Evolutionary conservation across 2,797 vertebrate genomes (phyloP).

Genomic region (Vespertilio murinus): DNA sequence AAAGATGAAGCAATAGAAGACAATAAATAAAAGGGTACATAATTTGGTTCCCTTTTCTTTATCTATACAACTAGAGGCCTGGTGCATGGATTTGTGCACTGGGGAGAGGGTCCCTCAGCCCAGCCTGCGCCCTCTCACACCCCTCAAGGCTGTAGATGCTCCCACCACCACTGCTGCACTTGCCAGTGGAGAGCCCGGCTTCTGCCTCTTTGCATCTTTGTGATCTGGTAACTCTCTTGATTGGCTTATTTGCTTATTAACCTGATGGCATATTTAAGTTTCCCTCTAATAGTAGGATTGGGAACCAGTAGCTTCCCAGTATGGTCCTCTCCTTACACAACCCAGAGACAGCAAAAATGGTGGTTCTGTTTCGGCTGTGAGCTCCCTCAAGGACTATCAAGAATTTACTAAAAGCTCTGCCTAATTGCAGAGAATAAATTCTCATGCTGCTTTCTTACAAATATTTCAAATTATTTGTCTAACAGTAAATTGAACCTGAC

Average conservation of each 20-base stretch:
- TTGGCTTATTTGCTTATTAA: background rate
- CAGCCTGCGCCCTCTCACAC: too few species aligned
- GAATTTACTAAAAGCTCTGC: conserved; percentile 64
- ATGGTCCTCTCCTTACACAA: background rate
- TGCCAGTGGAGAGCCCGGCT: too few species aligned
- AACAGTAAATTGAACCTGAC: conserved; percentile 70
- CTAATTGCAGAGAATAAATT: conserved; percentile 71
- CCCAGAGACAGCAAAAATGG: background rate
- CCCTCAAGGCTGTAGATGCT: too few species aligned
- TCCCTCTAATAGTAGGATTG: background rate
- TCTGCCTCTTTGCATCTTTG: background rate
- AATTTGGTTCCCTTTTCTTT: background rate
- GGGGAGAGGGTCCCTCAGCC: too few species aligned
- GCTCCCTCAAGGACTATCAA: conserved; percentile 41
- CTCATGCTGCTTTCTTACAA: conserved; percentile 66
- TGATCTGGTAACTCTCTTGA: background rate
- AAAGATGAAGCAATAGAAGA: background rate
- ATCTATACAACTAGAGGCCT: background rate
- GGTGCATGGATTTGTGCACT: too few species aligned
- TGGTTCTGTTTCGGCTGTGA: background rate
- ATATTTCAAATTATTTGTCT: conserved; percentile 74
- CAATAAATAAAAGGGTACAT: background rate
- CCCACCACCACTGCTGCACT: too few species aligned
- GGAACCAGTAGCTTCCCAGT: background rate
- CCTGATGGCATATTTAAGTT: background rate